Evolutionary conservation across 2,113 vertebrate species (phyloP), one percentile per base, ranked within the genome.

Genomic region (Forbesichthys agassizii): DNA sequence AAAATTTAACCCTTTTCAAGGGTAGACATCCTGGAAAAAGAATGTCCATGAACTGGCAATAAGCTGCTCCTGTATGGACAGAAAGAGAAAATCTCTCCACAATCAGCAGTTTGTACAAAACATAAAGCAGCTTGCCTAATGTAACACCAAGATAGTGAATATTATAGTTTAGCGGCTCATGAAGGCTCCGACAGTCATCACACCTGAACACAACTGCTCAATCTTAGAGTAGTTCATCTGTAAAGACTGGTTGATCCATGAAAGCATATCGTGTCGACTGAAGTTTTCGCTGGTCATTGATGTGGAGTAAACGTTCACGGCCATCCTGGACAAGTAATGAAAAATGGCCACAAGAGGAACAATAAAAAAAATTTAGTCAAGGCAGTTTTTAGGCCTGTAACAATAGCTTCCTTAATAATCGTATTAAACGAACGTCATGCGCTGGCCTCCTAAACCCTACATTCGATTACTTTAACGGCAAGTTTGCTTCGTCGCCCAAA

Each of bases 41-140:
- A 94, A 95, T 94, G 82, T 95, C 94, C 94, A 95, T 93, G 63
- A 95, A 94, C 81, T 95, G 93, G 69, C 94, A 95, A 77, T 94
- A 95, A 0, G 91, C 92, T 69, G 92, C 92, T 75, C 94, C 94
- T 95, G 80, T 42, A 42, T 27, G 48, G 33, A 18, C 73, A 64
- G 49, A 56, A 20, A 61, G 33, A 12, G 12, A 3, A 61, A 14
- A 42, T 9, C 8, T 16, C 13, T 47, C 6, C 11, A n/a, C 12
- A 5, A 47, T 47, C 59, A 47, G 8, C 52, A 6, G 36, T 42
- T 42, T 42, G 36, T 42, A 51, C 49, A 51, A 51, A 51, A 51
- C 49, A 51, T 11, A 13, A 9, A 14, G 3, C 4, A 42, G 36
- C 4, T 8, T 42, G 36, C 7, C 36, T 42, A 42, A 42, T 8